phyloP scores from a whole-genome alignment of 2,888 invertebrate genomes.

The Macrophya annulata region DNA sequence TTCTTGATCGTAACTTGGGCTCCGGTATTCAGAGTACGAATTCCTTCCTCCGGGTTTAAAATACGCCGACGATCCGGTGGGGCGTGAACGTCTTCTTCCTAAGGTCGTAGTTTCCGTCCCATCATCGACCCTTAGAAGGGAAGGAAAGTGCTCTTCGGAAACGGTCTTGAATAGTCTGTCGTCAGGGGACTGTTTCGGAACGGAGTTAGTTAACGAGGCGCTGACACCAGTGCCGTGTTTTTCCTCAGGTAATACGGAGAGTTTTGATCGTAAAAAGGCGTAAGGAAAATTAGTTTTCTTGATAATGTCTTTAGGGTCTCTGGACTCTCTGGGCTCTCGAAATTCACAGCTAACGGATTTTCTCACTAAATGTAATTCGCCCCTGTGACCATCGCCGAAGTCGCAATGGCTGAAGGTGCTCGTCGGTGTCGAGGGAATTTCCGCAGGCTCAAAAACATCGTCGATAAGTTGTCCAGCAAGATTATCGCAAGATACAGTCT shows the following conservation, averaged over 20 bases:
- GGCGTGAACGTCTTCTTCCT: conserved; percentile 70
- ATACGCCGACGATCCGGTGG: conserved; percentile 21
- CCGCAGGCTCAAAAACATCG: conserved; percentile 54
- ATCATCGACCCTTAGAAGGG: conserved; percentile 67
- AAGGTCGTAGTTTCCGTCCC: conserved; percentile 76
- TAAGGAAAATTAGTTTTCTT: conserved; percentile 88
- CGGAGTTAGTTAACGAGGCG: neutral
- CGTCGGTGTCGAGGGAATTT: neutral
- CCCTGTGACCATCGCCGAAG: conserved; percentile 66
- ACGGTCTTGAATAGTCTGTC: conserved; percentile 82
- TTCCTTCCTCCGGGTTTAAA: conserved; percentile 64
- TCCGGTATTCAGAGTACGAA: conserved; percentile 72
- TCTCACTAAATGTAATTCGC: conserved; percentile 68
- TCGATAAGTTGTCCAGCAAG: conserved; percentile 65
- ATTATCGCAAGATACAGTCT: conserved; percentile 77
- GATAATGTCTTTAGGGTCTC: conserved; percentile 74
- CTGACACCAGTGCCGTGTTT: conserved; percentile 73
- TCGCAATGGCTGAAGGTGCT: conserved; percentile 71
- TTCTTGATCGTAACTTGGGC: conserved; percentile 68
- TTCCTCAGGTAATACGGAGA: conserved; percentile 90
- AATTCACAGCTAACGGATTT: conserved; percentile 77
- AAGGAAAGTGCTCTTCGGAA: conserved; percentile 83
- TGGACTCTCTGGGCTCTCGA: conserved; percentile 68
- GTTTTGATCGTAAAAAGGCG: conserved; percentile 88
- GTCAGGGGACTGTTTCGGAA: conserved; percentile 75